These are phyloP conservation scores for Entelurus aequoreus DNA, from an alignment of 2,113 vertebrate species.

Conservation along the genomic window DNA sequence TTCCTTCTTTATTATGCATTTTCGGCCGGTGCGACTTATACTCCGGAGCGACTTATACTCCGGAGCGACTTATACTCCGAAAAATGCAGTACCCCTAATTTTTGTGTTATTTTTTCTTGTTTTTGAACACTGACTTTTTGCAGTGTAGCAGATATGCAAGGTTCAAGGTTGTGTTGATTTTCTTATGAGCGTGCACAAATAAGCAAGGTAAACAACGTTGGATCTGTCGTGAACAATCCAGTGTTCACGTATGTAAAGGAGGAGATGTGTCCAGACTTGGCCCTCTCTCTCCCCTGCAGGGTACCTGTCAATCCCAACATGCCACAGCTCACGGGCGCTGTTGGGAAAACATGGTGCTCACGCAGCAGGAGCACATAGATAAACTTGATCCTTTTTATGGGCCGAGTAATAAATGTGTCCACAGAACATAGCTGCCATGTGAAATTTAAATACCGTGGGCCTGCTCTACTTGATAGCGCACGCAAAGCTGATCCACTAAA, in stretches of 20 bases:
- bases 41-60: too few species aligned
- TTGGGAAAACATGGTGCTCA: slow-evolving; percentile 25
- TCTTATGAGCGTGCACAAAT: not conserved
- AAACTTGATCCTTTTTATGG: not conserved
- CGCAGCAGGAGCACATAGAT: not conserved
- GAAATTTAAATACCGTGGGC: too few species aligned
- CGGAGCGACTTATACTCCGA: too few species aligned
- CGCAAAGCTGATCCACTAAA: too few species aligned
- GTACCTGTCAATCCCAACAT: slow-evolving; percentile 53
- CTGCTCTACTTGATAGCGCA: too few species aligned
- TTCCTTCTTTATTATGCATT: too few species aligned
- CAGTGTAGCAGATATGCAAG: too few species aligned
- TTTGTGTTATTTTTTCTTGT: too few species aligned
- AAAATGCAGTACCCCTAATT: too few species aligned
- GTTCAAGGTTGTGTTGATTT: too few species aligned
- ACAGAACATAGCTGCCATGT: not conserved
- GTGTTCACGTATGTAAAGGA: slow-evolving; percentile 35
- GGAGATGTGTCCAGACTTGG: slow-evolving; percentile 49
- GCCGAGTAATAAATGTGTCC: not conserved
- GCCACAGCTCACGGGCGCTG: slow-evolving; percentile 35
- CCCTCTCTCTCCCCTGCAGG: slow-evolving; percentile 43
- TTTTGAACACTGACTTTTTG: too few species aligned
- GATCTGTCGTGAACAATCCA: slow-evolving; percentile 49
- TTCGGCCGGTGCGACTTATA: too few species aligned
- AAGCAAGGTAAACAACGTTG: slow-evolving; percentile 18